Evolutionary conservation across 1,140 invertebrate genomes (phyloP), one percentile per base, ranked within the genome.

Genomic region (Pogonomyrmex californicus): DNA sequence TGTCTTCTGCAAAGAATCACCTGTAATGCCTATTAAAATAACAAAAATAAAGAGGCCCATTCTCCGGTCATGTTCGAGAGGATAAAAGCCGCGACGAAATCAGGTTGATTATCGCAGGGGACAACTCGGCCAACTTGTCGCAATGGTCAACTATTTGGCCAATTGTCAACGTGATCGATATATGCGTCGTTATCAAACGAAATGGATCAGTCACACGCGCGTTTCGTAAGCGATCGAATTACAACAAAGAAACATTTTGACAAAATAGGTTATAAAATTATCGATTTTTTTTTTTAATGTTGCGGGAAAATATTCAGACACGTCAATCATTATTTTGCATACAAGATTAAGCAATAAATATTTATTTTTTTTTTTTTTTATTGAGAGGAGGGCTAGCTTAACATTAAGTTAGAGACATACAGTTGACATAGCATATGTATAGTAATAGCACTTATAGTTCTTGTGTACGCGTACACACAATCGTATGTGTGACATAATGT

Each of bases 91-190:
- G 47, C 33, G 10, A 54, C 14, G 47, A 44, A 70, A 56, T 44
- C 23, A 71, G 14, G 38, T 10, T 68, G 23, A 71, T 56, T 71
- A 38, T 49, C 10, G 70, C 78, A 33, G 23, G 36, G n/a, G 12
- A 58, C n/a, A n/a, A n/a, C 33, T 66, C 44, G 44, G 4, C 12
- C 44, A 33, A 66, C 44, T 79, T 41, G 47, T 30, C 41, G 73
- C 23, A 54, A 70, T 49, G 9, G 3, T 9, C 14, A n/a, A 81
- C 78, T 81, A 81, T 71, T 81, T 81, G 65, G 78, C 65, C 65
- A 56, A 71, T 71, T 71, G 78, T 81, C 78, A 81, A 81, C n/a
- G 14, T 56, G 38, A 81, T 81, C 78, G 49, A 81, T 56, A 58
- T 38, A 41, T 30, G 47, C 49, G 9, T 10, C 7, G 5, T 70